Base-by-base conservation (phyloP, 2,888 invertebrate genomes). In the Eupithecia vulgata region DNA sequence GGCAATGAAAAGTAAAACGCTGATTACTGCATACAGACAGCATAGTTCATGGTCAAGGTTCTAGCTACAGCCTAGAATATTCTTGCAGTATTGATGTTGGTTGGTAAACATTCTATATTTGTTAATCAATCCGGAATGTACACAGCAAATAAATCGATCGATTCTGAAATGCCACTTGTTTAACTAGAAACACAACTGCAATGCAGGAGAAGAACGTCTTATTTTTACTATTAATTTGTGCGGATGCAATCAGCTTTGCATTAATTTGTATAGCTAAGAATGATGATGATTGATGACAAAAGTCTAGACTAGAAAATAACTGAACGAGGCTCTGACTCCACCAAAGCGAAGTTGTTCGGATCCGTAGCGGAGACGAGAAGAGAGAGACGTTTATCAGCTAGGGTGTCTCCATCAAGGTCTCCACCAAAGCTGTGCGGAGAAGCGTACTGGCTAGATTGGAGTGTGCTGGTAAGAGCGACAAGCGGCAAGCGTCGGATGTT, bases 41-140 rank as follows among this genome's bases (percentile, higher is more conserved):
- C 61, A 61, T 34, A 34, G 61, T 30, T 61, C 61, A 34, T 61
- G 61, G 59, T 30, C 59, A 59, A 59, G 59, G 59, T 59, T 59
- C 30, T 15, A 59, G 15, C 13, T 25, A 61, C 61, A 3, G 15
- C 17, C 61, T 34, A 61, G 61, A 34, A 61, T 1, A 61, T 30
- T 61, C 61, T 34, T 17, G 61, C 30, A 30, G 34, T 30, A 30
- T 30, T 30, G 30, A 30, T 34, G 17, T 34, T 61, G 17, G 17
- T 25, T 25, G 4, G 61, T 34, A 34, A 61, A 61, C 15, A 61
- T 61, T 61, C 17, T 17, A 61, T 34, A 61, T 61, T 57, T 57
- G 57, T 57, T 52, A 52, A 52, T 52, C 21, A 5, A 57, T 57
- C 13, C 25, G 5, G 25, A 52, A 57, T 12, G 25, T 25, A 25